Conservation (phyloP, 2,113 vertebrate genomes). For the Bolborhynchus lineola region DNA sequence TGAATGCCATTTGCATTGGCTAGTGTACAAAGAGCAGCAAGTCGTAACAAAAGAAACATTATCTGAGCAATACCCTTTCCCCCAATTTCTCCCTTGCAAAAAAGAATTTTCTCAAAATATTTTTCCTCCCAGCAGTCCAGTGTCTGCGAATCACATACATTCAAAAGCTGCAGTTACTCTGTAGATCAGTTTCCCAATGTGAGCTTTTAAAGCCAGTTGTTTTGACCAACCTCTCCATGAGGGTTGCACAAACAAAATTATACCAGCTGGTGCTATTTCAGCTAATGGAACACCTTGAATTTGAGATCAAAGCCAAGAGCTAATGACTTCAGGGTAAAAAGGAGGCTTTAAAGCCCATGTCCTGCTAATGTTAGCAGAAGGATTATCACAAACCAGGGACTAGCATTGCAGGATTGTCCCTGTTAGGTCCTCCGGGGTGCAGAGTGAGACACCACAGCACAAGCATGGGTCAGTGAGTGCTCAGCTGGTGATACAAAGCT, state of each 20-base stretch:
- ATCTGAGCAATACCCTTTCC: constrained; percentile 11
- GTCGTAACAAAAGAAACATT: constrained; percentile 52
- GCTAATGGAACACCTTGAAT: neutral
- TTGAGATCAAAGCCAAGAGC: neutral
- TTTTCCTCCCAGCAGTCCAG: constrained; percentile 20
- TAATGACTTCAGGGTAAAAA: neutral
- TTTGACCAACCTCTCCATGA: neutral
- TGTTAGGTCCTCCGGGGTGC: neutral
- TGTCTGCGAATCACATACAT: constrained; percentile 52
- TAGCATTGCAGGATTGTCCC: rapidly evolving
- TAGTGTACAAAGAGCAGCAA: constrained; percentile 59
- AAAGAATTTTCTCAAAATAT: constrained; percentile 41
- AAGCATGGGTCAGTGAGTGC: rapidly evolving
- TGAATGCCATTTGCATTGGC: constrained; percentile 41
- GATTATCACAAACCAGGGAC: neutral
- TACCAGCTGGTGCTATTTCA: neutral
- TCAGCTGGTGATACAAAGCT: neutral
- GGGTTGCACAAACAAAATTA: neutral
- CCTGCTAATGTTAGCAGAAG: neutral
- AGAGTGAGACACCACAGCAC: neutral
- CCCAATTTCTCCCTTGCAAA: constrained; percentile 1
- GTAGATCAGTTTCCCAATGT: neutral
- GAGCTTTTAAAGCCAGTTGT: constrained; percentile 13
- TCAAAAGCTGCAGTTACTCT: constrained; percentile 26
- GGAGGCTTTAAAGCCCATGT: neutral